Base-by-base conservation (phyloP, 64 coral and sea anemone species). In the Cladopsammia gracilis region DNA sequence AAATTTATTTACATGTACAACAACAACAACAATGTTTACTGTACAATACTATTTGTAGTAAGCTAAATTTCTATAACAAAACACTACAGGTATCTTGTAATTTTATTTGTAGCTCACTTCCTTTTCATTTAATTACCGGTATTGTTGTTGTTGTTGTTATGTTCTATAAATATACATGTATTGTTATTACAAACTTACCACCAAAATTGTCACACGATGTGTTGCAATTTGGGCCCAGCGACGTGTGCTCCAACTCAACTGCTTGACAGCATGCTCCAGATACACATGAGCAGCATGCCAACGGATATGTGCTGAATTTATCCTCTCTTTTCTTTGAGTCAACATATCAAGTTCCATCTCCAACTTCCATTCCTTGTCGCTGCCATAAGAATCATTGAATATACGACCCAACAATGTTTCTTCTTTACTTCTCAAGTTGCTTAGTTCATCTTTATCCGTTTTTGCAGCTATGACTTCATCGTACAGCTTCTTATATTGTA, bases 311-410 rank as follows among this genome's bases (percentile, higher is more conserved):
- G 96, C 90, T 50, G 77, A 79, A 65, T 67, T 82, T 61, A 98
- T 91, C 42, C 94, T 64, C 65, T 95, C 94, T 52, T 87, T 96
- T 26, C 72, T 87, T 62, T 98, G 90, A 45, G 58, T 74, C 43
- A 92, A 81, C 49, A 96, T 42, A 18, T 98, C 96, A 49, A 95
- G 58, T 64, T 98, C 93, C 48, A 92, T 42, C 25, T 98, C 96
- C 19, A 98, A 62, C 25, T 98, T 95, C 93, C 87, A 95, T 70
- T 98, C 96, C 44, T 67, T 77, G 19, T 98, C 96, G 66, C 96
- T 98, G 7, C 96, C 96, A 62, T 98, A 98, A 25, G 80, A 93
- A 19, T 95, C 96, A 77, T 96, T 92, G 75, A 98, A 98, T 52
- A 98, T 95, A 49, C 93, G 68, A n/a, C 94, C 87, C 8, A 98